Evolutionary conservation across 2,888 invertebrate genomes (phyloP), one percentile per base, ranked within the genome.

Genomic region (Pedicia rivosa): DNA sequence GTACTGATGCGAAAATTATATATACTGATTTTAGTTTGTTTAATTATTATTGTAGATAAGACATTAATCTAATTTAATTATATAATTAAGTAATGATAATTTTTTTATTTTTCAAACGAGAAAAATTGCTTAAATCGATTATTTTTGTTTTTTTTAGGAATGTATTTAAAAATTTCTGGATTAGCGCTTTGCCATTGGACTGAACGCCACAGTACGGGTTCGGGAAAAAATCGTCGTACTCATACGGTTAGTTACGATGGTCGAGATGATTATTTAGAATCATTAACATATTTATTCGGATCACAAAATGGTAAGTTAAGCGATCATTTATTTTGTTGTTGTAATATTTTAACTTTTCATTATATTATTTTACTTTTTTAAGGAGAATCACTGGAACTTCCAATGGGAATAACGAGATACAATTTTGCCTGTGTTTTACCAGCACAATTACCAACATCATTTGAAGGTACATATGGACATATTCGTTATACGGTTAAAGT

Each of bases 361-460:
- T 17, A 10, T 9, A 24, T 12, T 13, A 12, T 27, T 27, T 27
- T n/a, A 27, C 12, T 27, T 35, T 39, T 40, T n/a, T n/a, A 16
- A 53, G 51, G 44, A 33, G 44, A 47, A 26, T 43, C 45, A 27
- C 39, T 55, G 3, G 32, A 44, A 12, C 50, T 70, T 3, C 48
- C 59, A 7, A 55, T 65, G 0, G 71, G 71, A 5, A 52, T 54
- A 3, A 60, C 66, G 38, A 60, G 67, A 4, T 90, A 80, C 52
- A 82, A 80, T 5, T 90, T 91, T 52, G 70, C 74, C 13, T 83
- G 79, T 51, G 67, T 73, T 5, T 51, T 71, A 16, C 71, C 71
- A 0, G 28, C 20, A 2, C 48, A 51, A 39, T 53, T 61, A 16
- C 66, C 66, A 0, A 57, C 65, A 0, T 60, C 65, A 0, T 62